A percentile compares a stretch with the other conserved stretches of the same genome.
These are phyloP conservation scores for Cathartes aura DNA, from an alignment of 2,113 vertebrate genomes.

Conservation along the genomic window DNA sequence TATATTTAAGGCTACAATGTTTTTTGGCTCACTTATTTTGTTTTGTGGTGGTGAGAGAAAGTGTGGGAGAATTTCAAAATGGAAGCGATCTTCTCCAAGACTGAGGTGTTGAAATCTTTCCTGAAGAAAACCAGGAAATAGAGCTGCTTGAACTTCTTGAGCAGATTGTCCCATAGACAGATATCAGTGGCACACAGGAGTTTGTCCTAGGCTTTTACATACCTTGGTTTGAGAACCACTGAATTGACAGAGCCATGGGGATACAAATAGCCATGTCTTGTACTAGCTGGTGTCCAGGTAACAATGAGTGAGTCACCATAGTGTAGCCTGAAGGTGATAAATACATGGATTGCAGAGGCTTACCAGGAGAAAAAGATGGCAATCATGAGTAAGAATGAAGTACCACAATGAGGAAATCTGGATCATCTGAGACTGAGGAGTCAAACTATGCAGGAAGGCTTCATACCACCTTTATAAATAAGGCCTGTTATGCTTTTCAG, in stretches of 20 bases:
- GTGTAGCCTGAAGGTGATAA: neutral
- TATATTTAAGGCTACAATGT: neutral
- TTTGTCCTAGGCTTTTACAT: neutral
- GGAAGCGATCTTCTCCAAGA: neutral
- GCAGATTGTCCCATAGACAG: neutral
- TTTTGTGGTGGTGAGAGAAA: neutral
- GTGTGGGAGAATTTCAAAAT: constrained; percentile 1
- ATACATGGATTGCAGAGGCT: neutral
- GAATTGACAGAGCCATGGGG: neutral
- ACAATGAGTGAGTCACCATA: neutral
- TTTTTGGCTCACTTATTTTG: neutral
- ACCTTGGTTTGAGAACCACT: neutral
- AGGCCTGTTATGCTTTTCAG: neutral
- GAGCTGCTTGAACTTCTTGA: neutral
- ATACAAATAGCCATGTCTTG: neutral
- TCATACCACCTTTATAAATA: neutral
- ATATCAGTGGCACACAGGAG: neutral
- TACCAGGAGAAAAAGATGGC: neutral
- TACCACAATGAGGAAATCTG: neutral
- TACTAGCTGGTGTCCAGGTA: neutral
- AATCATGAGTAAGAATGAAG: neutral
- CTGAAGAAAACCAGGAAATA: neutral
- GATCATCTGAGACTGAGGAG: neutral
- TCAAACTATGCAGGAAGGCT: neutral
- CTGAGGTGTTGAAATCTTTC: neutral